Evolutionary conservation across 1,140 invertebrate genomes (phyloP).

Genomic region (Bicyclus anynana): DNA sequence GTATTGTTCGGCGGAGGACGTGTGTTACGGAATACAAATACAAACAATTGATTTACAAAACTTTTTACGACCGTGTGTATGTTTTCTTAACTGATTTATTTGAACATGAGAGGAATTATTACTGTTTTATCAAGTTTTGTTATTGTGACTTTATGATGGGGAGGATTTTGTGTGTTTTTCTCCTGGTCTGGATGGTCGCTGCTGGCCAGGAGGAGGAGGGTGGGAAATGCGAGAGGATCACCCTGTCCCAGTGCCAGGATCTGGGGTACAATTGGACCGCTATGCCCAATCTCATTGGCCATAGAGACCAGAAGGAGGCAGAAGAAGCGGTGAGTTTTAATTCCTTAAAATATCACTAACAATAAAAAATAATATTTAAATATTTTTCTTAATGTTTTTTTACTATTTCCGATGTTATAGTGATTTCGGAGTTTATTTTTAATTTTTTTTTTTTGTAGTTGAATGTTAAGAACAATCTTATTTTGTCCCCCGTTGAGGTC

Average conservation of each 20-base stretch:
- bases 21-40: conserved; percentile 16
- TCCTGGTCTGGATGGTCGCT: conserved; percentile 54
- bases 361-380: no score
- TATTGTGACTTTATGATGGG: conserved; percentile 47
- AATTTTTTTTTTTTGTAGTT: no score
- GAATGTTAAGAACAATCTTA: no score
- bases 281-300: conserved; percentile 91
- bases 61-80: conserved; percentile 39
- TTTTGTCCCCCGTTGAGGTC: not conserved
- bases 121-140: conserved; percentile 35
- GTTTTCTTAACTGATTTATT: conserved; percentile 50
- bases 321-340: conserved; percentile 82
- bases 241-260: conserved; percentile 88
- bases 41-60: conserved; percentile 40
- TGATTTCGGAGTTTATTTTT: no score
- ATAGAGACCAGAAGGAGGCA: conserved; percentile 86
- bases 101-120: conserved; percentile 55
- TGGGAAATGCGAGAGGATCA: conserved; percentile 87
- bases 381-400: no score
- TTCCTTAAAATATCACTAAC: not conserved
- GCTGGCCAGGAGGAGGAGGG: conserved; percentile 63
- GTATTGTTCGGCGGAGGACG: conserved; percentile 30
- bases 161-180: conserved; percentile 55
- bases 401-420: no score
- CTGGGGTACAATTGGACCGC: conserved; percentile 92